Conservation (phyloP, 2,113 vertebrate species). For the Machaerirhynchus nigripectus region DNA sequence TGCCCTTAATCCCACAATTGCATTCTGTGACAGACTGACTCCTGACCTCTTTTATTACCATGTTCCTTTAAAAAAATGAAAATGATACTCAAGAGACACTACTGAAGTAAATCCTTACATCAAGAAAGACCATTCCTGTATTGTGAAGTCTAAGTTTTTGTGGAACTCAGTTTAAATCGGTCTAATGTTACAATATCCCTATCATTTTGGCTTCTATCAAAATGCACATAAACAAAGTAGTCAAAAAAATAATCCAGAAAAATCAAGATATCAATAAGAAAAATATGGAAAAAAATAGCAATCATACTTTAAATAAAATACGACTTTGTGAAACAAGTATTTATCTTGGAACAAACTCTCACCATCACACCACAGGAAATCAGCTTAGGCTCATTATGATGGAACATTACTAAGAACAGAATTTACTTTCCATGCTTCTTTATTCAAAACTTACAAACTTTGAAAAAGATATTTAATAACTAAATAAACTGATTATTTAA, state of each 20-base stretch:
- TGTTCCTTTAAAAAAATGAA: constrained; percentile 30
- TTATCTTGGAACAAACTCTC: background rate
- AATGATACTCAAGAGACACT: constrained; percentile 7
- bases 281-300: background rate
- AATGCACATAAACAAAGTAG: background rate
- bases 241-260: background rate
- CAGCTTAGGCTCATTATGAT: background rate
- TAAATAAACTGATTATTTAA: background rate
- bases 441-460: background rate
- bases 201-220: constrained; percentile 31
- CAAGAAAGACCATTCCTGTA: background rate
- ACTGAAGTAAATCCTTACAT: constrained; percentile 13
- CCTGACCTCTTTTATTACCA: constrained; percentile 42
- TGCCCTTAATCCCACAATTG: background rate
- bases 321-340: background rate
- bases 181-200: background rate
- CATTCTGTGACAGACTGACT: background rate
- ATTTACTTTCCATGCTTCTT: background rate
- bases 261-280: background rate
- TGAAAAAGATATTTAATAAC: background rate
- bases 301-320: background rate
- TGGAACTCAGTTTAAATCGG: constrained; percentile 1
- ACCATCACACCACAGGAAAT: background rate
- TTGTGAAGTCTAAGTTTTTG: constrained; percentile 36
- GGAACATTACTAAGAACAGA: background rate